phyloP scores from a whole-genome alignment of 2,888 invertebrate genomes.

The Pandemis corylana region DNA sequence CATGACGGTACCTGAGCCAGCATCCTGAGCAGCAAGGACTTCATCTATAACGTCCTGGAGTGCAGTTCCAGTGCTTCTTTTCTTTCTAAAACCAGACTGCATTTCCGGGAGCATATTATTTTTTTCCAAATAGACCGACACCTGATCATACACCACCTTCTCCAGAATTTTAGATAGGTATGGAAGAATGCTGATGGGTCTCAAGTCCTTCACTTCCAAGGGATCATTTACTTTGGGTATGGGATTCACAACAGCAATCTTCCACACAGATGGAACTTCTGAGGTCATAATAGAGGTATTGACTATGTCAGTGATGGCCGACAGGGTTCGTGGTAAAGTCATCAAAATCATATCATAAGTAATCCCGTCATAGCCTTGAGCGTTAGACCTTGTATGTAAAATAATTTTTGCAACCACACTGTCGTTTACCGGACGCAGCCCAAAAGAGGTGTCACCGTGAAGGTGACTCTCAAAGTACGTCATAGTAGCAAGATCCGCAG shows the following conservation, averaged over 20 bases:
- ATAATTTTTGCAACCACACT: background rate
- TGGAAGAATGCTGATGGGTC: background rate
- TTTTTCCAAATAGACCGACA: too few relatives aligned
- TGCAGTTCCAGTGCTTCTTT: too few relatives aligned
- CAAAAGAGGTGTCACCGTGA: background rate
- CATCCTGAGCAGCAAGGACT: too few relatives aligned
- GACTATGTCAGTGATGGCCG: background rate
- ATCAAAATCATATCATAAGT: background rate
- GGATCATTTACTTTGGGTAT: background rate
- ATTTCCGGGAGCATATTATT: too few relatives aligned
- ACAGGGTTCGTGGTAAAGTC: background rate
- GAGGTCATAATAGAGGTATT: background rate
- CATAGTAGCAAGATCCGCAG: background rate
- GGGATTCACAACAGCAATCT: background rate
- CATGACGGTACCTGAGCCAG: too few relatives aligned
- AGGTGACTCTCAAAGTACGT: background rate
- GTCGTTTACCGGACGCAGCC: background rate
- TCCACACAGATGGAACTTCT: background rate
- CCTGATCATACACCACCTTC: too few relatives aligned
- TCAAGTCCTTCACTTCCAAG: background rate
- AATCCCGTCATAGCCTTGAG: background rate
- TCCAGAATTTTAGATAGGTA: background rate
- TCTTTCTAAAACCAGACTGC: too few relatives aligned
- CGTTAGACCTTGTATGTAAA: background rate
- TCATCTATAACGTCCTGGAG: too few relatives aligned